Conservation (phyloP, 2,888 invertebrate genomes). For the Therioaphis trifolii region DNA sequence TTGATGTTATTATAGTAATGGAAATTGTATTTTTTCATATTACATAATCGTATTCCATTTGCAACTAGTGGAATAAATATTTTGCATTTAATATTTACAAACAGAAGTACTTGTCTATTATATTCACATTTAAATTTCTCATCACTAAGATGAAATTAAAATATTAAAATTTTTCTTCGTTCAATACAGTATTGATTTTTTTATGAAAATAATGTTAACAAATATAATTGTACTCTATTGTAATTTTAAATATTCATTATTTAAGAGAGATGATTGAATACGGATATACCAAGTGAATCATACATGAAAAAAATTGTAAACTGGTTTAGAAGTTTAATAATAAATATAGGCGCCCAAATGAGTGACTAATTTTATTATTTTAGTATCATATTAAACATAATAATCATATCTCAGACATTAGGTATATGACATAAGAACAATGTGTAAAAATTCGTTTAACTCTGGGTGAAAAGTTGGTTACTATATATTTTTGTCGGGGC, state of each 20-base stretch:
- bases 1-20: conserved; percentile 42
- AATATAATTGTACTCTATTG: too few relatives aligned
- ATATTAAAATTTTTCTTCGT: too few relatives aligned
- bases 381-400: background rate
- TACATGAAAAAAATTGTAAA: too few relatives aligned
- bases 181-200: too few relatives aligned
- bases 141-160: too few relatives aligned
- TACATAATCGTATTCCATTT: conserved; percentile 54
- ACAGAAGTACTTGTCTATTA: too few relatives aligned
- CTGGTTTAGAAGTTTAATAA: background rate
- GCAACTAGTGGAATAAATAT: background rate
- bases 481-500: background rate
- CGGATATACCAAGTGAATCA: too few relatives aligned
- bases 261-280: too few relatives aligned
- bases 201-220: too few relatives aligned
- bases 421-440: conserved; percentile 18
- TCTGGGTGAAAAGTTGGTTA: conserved; percentile 36
- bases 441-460: conserved; percentile 28
- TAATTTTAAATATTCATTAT: too few relatives aligned
- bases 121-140: too few relatives aligned
- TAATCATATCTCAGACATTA: too few relatives aligned
- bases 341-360: background rate
- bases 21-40: conserved; percentile 51
- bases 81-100: conserved; percentile 30
- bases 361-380: background rate